A percentile compares a stretch with the other conserved stretches of the same genome.
Conservation (phyloP, 2,113 vertebrate genomes). For the Sitta europaea region DNA sequence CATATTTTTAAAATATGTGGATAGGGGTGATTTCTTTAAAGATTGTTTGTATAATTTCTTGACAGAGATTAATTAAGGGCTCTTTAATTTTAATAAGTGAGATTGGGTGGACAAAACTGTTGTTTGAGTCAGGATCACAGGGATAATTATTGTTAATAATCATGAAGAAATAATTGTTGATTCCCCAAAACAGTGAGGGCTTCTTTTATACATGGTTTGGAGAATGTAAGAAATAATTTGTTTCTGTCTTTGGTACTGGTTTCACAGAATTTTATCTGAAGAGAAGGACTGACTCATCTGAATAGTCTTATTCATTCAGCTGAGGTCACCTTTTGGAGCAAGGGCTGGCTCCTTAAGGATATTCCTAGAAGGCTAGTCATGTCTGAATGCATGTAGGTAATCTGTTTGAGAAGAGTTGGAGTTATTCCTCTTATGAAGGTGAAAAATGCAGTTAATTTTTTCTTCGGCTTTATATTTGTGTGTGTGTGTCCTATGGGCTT, state of each 20-base stretch:
- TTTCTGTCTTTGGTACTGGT: background rate
- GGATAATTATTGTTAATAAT: background rate
- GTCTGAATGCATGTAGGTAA: background rate
- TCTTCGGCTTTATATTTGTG: background rate
- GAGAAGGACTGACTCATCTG: background rate
- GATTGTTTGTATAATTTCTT: background rate
- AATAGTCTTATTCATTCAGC: background rate
- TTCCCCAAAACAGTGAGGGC: background rate
- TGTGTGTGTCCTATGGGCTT: background rate
- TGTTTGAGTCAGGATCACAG: background rate
- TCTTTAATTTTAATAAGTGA: background rate
- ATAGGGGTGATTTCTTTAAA: background rate
- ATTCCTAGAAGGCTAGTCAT: constrained; percentile 11
- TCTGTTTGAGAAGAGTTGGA: background rate
- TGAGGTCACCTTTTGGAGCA: constrained; percentile 39
- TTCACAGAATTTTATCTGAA: background rate
- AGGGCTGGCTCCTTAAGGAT: background rate
- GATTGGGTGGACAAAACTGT: background rate
- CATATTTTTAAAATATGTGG: background rate
- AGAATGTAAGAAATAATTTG: background rate
- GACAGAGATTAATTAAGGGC: background rate
- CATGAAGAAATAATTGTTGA: background rate
- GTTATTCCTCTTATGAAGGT: background rate
- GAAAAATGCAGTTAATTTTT: background rate
- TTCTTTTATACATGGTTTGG: background rate